Percentiles rank a stretch among this genome's conserved stretches.
These are phyloP conservation scores for Syncerus caffer DNA, from an alignment of 2,797 vertebrate species.

Conservation along the genomic window DNA sequence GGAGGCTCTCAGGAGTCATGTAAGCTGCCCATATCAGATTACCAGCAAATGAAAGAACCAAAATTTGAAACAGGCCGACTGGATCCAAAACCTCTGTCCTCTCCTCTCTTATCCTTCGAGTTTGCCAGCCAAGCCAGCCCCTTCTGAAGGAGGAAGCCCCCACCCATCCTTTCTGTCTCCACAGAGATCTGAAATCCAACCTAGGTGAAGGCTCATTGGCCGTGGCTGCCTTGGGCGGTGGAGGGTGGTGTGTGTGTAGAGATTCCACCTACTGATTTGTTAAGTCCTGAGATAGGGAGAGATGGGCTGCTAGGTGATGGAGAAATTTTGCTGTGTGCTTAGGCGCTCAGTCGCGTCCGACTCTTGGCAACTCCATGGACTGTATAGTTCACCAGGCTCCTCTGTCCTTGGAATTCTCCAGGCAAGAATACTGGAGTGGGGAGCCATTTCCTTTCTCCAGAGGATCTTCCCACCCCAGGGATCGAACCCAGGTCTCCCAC, in stretches of 20 bases:
- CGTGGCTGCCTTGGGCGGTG: not conserved
- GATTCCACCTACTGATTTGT: not conserved
- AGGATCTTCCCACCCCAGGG: not conserved
- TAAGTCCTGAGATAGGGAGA: not conserved
- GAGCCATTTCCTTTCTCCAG: not conserved
- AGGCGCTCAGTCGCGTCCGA: not conserved
- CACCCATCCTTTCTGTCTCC: not conserved
- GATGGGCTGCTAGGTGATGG: not conserved
- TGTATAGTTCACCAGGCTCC: not conserved
- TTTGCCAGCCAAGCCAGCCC: not conserved
- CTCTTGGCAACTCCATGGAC: not conserved
- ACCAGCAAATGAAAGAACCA: not conserved
- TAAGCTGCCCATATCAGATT: not conserved
- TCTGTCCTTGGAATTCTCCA: not conserved
- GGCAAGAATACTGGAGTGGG: not conserved
- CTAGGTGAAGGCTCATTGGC: not conserved
- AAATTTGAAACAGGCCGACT: not conserved
- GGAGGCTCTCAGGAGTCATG: not conserved
- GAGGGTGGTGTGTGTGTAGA: not conserved
- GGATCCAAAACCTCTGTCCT: not conserved
- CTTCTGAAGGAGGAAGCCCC: not conserved
- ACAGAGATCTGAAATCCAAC: no score
- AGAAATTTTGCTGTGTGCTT: not conserved
- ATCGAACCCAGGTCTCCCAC: not conserved
- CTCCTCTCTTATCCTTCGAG: not conserved